Percentiles rank a stretch among this genome's conserved stretches.
These are phyloP conservation scores for Acrobasis suavella DNA, from an alignment of 2,888 invertebrate species.

Conservation along the genomic window DNA sequence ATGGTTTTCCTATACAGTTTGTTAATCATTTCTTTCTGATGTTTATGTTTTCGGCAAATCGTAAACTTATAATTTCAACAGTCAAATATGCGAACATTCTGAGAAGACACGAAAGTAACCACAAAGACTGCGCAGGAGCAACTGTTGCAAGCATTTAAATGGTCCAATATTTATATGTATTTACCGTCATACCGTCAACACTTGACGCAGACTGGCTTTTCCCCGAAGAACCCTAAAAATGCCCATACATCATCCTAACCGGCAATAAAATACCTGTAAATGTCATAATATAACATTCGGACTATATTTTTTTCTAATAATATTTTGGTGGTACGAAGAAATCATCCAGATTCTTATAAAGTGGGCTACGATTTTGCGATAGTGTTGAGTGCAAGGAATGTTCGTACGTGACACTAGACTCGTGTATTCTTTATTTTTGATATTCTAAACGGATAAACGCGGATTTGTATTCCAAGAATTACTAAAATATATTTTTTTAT, in stretches of 20 bases:
- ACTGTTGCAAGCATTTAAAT: background rate
- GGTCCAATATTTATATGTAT: background rate
- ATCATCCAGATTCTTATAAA: background rate
- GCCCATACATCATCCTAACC: constrained; percentile 16
- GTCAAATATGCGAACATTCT: constrained; percentile 5
- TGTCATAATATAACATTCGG: constrained; percentile 23
- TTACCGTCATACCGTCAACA: background rate
- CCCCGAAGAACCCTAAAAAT: constrained; percentile 14
- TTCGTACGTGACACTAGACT: background rate
- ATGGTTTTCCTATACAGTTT: background rate
- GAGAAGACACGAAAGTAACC: constrained; percentile 22
- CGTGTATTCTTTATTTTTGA: background rate
- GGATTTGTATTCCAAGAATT: background rate
- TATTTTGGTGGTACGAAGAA: constrained; percentile 22
- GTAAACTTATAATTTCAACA: constrained; percentile 7
- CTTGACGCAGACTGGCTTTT: constrained; percentile 4
- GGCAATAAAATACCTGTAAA: constrained; percentile 29
- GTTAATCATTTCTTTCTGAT: background rate
- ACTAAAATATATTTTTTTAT: background rate
- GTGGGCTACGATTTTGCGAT: background rate
- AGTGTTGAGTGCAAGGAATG: constrained; percentile 1
- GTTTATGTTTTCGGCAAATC: constrained; percentile 14
- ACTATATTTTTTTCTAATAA: constrained; percentile 8
- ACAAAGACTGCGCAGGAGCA: constrained; percentile 23
- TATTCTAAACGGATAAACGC: background rate